Evolutionary conservation across 2,113 vertebrate genomes (phyloP), one percentile per base, ranked within the genome.

Genomic region (Scophthalmus maximus): DNA sequence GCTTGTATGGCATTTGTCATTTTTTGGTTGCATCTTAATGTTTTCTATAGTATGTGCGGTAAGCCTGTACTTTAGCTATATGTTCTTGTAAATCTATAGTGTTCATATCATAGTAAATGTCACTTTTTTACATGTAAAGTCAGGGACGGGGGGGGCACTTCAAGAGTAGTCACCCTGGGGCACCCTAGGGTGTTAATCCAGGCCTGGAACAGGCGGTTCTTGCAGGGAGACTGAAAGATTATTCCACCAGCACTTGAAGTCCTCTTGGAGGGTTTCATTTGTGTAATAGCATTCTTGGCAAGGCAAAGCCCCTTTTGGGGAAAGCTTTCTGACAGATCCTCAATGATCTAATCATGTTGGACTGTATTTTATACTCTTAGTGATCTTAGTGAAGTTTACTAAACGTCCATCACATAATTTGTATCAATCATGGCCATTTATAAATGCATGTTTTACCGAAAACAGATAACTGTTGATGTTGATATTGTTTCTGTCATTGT

Each of bases 241-340:
- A 69, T 76, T 88, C 64, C 65, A 60, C 26, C 15, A 69, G 56
- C 49, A 58, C 67, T 57, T 65, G 44, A 84, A 53, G 60, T 67
- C 51, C 51, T 81, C 51, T 72, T 66, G 77, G 73, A 79, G 58
- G 55, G 42, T 73, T 89, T 86, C 36, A 87, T 91, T 80, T 83
- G 71, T 61, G 23, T 85, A 84, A 88, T 59, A 68, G 87, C 72
- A 80, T 87, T 90, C 72, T 85, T 89, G 87, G 87, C 84, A 89
- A 64, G 11, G 69, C 49, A 11, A 57, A 68, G 6, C 12, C 23
- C 27, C 29, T 14, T 34, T 82, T 53, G 40, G 53, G 73, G 51
- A 56, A 56, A 55, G 44, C 55, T 46, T 42, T 74, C 34, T 74
- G 78, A 76, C 51, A 50, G 76, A 78, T 69, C 78, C 57, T 78